phyloP scores from a whole-genome alignment of 2,797 vertebrate genomes.

The Epinephelus malabaricus region DNA sequence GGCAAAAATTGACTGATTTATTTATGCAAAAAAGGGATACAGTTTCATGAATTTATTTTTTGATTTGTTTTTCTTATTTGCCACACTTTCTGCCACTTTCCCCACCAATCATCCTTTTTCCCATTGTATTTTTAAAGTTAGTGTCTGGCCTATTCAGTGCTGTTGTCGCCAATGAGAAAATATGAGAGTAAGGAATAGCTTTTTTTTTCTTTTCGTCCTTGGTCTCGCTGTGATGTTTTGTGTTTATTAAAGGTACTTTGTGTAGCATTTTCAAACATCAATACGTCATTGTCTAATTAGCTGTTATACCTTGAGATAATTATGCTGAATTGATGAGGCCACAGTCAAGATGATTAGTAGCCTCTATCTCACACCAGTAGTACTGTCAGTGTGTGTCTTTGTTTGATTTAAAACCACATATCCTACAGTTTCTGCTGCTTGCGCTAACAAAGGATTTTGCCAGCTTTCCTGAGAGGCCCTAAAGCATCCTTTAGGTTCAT shows the following conservation, averaged over 20 bases:
- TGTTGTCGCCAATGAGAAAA: neutral
- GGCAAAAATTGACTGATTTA: constrained; percentile 42
- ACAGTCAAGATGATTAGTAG: constrained; percentile 50
- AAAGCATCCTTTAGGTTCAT: neutral
- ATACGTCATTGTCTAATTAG: constrained; percentile 58
- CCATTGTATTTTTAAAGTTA: neutral
- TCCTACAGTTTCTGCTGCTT: constrained; percentile 34
- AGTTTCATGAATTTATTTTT: constrained; percentile 39
- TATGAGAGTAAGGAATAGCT: neutral
- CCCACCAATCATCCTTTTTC: neutral
- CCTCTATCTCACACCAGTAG: neutral
- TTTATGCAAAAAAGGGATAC: constrained; percentile 27
- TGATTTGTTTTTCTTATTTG: constrained; percentile 41
- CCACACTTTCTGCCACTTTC: constrained; percentile 4
- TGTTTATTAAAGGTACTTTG: constrained; percentile 29
- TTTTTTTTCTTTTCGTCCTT: neutral
- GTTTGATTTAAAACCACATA: constrained; percentile 31
- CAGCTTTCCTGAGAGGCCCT: neutral
- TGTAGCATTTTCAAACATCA: constrained; percentile 29
- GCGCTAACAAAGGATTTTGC: neutral
- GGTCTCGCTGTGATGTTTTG: constrained; percentile 13
- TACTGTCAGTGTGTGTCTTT: neutral
- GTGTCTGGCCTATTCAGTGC: neutral
- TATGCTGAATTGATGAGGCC: constrained; percentile 45
- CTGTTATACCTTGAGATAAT: constrained; percentile 54